Evolutionary conservation across 2,113 vertebrate genomes (phyloP).

Genomic region (Cebidichthys violaceus): DNA sequence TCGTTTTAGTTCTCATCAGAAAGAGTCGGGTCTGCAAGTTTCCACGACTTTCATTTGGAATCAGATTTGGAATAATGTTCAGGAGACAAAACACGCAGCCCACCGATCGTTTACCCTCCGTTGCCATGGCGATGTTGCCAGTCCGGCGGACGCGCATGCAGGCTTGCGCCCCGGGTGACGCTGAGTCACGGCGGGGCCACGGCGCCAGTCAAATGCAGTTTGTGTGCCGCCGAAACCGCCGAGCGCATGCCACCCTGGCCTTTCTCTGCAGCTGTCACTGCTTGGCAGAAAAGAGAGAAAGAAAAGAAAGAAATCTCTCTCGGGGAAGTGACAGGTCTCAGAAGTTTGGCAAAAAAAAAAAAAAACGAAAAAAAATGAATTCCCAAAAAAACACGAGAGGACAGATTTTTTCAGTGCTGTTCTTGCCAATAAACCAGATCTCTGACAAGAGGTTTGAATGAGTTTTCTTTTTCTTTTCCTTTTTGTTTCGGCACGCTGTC

Average conservation of each 20-base stretch:
- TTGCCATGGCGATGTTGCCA: slow-evolving; percentile 57
- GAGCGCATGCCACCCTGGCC: slow-evolving; percentile 70
- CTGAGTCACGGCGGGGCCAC: slow-evolving; percentile 68
- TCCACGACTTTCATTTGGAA: slow-evolving; percentile 34
- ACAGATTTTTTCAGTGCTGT: slow-evolving; percentile 60
- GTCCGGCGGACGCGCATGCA: slow-evolving; percentile 40
- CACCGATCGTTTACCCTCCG: slow-evolving; percentile 34
- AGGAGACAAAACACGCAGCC: slow-evolving; percentile 34
- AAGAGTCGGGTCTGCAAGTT: slow-evolving; percentile 4
- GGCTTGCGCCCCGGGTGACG: slow-evolving; percentile 18
- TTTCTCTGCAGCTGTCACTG: slow-evolving; percentile 57
- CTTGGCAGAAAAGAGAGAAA: slow-evolving; percentile 44
- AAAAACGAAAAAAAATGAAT: neutral
- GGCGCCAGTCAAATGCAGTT: slow-evolving; percentile 76
- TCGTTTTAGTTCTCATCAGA: slow-evolving; percentile 22
- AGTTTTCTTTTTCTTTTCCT: slow-evolving; percentile 4
- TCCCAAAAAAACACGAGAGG: neutral
- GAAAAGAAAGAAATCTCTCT: slow-evolving; percentile 38
- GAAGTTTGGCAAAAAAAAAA: slow-evolving; percentile 47
- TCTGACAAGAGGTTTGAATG: slow-evolving; percentile 53
- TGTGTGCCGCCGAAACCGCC: slow-evolving; percentile 68
- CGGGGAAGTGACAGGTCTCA: slow-evolving; percentile 58
- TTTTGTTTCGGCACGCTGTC: neutral
- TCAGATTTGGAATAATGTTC: slow-evolving; percentile 39
- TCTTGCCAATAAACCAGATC: slow-evolving; percentile 64